Conservation (phyloP, 2,888 invertebrate genomes). For the Tillus elongatus region DNA sequence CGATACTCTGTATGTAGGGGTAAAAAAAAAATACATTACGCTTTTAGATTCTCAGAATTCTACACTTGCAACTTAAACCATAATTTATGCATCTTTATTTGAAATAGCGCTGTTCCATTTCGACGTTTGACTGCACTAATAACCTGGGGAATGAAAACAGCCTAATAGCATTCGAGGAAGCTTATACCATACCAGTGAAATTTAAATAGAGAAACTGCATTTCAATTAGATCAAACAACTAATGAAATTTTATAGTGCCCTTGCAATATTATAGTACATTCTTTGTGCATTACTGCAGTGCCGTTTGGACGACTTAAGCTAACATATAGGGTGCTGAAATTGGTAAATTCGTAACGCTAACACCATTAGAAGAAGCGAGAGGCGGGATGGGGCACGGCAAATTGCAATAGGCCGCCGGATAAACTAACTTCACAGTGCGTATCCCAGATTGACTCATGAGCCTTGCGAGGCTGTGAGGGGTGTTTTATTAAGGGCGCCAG, state of each 20-base stretch:
- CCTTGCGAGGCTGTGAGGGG: slow-evolving; percentile 20
- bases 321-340: slow-evolving; percentile 42
- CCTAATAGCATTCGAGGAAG: too few relatives aligned
- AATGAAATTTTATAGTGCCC: slow-evolving; percentile 38
- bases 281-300: slow-evolving; percentile 39
- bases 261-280: slow-evolving; percentile 30
- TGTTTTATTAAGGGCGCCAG: slow-evolving; percentile 31
- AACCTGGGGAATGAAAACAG: too few relatives aligned
- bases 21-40: too few relatives aligned
- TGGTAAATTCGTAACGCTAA: slow-evolving; percentile 46
- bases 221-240: slow-evolving; percentile 40
- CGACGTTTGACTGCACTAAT: too few relatives aligned
- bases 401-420: slow-evolving; percentile 40
- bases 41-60: too few relatives aligned
- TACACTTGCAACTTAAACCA: too few relatives aligned
- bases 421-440: slow-evolving; percentile 42
- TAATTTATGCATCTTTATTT: too few relatives aligned
- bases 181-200: too few relatives aligned
- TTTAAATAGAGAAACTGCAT: slow-evolving; percentile 28
- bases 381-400: slow-evolving; percentile 26
- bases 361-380: slow-evolving; percentile 37
- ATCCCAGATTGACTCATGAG: slow-evolving; percentile 41
- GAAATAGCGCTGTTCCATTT: too few relatives aligned
- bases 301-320: slow-evolving; percentile 31
- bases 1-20: too few relatives aligned